Percentiles rank a stretch among this genome's conserved stretches.
These are phyloP conservation scores for Magallana ariakensis DNA, from an alignment of 1,140 invertebrate species.

Conservation along the genomic window DNA sequence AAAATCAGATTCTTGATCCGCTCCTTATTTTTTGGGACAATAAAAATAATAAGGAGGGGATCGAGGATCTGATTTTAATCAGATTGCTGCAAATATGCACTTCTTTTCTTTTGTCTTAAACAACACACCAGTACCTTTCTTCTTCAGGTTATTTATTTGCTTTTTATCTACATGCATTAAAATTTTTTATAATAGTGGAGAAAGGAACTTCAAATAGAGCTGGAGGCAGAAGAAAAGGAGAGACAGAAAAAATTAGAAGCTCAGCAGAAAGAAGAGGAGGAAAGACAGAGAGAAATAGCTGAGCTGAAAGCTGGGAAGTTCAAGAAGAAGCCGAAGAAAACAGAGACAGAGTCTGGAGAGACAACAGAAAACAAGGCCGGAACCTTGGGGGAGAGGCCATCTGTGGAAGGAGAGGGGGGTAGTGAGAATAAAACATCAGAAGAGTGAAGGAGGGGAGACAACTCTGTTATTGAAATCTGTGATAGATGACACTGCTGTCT, in stretches of 20 bases:
- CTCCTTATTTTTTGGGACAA: too few relatives aligned
- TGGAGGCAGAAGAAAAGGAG: constrained; percentile 71
- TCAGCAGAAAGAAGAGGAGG: constrained; percentile 69
- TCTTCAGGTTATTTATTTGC: too few relatives aligned
- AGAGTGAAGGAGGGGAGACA: not conserved
- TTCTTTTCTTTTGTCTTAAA: too few relatives aligned
- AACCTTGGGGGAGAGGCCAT: not conserved
- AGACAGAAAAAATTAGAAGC: constrained; percentile 66
- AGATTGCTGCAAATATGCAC: too few relatives aligned
- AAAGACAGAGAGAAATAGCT: constrained; percentile 61
- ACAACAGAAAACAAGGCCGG: not conserved
- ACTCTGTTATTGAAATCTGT: not conserved
- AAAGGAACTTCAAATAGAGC: constrained; percentile 71
- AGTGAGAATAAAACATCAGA: constrained; percentile 5
- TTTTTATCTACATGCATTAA: too few relatives aligned
- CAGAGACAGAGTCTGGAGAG: constrained; percentile 1
- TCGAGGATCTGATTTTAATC: too few relatives aligned
- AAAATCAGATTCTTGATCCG: too few relatives aligned
- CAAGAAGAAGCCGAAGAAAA: constrained; percentile 10
- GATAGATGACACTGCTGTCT: not conserved
- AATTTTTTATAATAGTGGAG: constrained; percentile 67
- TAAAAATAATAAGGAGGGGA: too few relatives aligned
- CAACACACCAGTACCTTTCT: too few relatives aligned
- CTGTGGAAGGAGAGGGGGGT: not conserved
- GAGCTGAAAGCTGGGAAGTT: constrained; percentile 38